Evolutionary conservation across 1,140 invertebrate species (phyloP), one percentile per base, ranked within the genome.

Genomic region (Ostrea edulis): DNA sequence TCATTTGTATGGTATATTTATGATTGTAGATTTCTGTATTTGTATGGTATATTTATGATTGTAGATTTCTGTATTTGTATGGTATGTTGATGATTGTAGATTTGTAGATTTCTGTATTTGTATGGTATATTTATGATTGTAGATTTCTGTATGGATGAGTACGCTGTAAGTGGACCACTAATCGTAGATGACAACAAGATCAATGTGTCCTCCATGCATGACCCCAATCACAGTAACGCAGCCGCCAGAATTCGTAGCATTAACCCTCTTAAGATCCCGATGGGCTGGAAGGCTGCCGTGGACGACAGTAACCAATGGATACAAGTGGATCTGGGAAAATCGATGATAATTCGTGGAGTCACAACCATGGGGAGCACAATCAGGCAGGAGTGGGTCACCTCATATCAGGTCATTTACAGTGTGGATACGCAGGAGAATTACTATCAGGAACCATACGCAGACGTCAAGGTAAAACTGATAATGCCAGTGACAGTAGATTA

Each of bases 121-220:
- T 44, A 44, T 5, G 22, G 11, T 77, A 2, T 77, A 12, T 17
- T 20, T 77, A 11, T 11, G 22, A 9, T 29, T 90, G 35, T 83
- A 93, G 92, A 92, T 54, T 89, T 90, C 54, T 93, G 92, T 90
- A 82, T 58, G 0, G 65, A 89, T 22, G 92, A 93, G n/a, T 92
- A 92, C 87, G 90, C 88, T 54, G 86, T 93, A 17, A 92, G 92
- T 89, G 92, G 92, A 25, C 92, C 92, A 8, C 68, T 93, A 17
- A 86, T 92, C 68, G 89, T 90, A 1, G 12, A 81, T 25, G 90
- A 92, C 44, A 81, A 17, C 25, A 86, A 82, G 5, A 58, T 92
- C 11, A 86, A 29, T 9, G 90, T 90, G 4, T 92, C 92, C n/a
- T 86, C 85, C 20, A 83, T 87, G n/a, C 77, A 81, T 3, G 92